Base-by-base conservation (phyloP, 2,113 vertebrate species). In the Microcebus lehilahytsara region DNA sequence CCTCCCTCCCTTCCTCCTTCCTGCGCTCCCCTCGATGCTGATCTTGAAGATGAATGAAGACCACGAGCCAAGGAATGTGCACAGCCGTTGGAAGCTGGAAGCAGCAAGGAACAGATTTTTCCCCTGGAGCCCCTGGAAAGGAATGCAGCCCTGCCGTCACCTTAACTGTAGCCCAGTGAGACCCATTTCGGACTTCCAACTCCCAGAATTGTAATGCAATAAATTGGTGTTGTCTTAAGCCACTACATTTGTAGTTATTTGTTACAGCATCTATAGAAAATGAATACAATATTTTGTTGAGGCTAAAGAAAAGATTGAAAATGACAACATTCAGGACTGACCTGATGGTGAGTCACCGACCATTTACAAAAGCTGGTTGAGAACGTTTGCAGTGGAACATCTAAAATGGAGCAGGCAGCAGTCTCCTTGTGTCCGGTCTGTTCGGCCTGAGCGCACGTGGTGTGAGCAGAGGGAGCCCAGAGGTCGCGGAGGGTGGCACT, bases 41-140 rank as follows among this genome's bases (percentile, higher is more conserved):
- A 64, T 91, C 87, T 93, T 80, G 90, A 89, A 92, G 51, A 67
- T 11, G 46, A 56, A 79, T 85, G 79, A 89, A 58, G 34, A 64
- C 40, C 25, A n/a, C 0, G 25, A 75, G 90, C 71, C 96, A 93
- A 67, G 85, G 25, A 37, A 46, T 37, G 53, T 64, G n/a, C n/a
- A 53, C 49, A 23, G 53, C n/a, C 69, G 23, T 10, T 13, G n/a
- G 77, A 40, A 40, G 32, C 23, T 32, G 37, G 69, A 78, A 74
- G 58, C 25, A 32, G 7, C 42, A 49, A 78, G 60, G 37, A 40
- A 16, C 16, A 60, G 6, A 64, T 66, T 85, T 71, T 58, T 34
- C 92, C 37, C 37, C 72, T 37, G 22, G 40, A 60, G 34, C 20
- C n/a, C 37, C 62, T 69, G 94, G 60, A 64, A 83, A 42, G 60